These are phyloP conservation scores for Penaeus chinensis DNA, from an alignment of 1,140 invertebrate species.

Conservation along the genomic window DNA sequence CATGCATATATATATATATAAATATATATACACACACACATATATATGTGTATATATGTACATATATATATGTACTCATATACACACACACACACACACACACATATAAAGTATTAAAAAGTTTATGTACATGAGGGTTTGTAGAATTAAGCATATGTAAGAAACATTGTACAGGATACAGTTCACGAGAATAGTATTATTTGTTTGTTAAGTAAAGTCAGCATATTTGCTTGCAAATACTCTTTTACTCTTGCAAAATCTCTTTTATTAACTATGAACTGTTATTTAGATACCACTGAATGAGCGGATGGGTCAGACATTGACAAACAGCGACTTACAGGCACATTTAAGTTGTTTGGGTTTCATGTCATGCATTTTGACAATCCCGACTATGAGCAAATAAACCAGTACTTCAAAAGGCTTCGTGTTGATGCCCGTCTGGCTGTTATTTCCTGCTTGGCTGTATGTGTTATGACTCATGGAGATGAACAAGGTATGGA, in stretches of 20 bases:
- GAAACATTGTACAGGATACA: no score
- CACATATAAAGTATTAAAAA: no score
- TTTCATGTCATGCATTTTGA: conserved; percentile 55
- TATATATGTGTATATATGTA: no score
- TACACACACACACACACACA: no score
- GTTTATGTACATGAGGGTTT: no score
- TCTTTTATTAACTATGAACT: not conserved
- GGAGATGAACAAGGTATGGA: conserved; percentile 59
- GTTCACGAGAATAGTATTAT: no score
- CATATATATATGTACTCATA: no score
- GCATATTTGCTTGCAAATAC: not conserved
- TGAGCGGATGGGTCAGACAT: conserved; percentile 58
- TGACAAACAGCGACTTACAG: conserved; percentile 50
- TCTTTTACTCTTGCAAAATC: not conserved
- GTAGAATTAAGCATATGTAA: no score
- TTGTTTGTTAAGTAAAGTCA: no score
- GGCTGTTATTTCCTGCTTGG: conserved; percentile 51
- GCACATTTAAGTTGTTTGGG: conserved; percentile 59
- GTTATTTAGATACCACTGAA: conserved; percentile 33
- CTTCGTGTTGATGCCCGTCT: conserved; percentile 41
- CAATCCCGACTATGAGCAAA: conserved; percentile 55
- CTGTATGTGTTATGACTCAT: conserved; percentile 62
- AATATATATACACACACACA: no score
- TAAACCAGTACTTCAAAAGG: conserved; percentile 47
- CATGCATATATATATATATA: no score